Evolutionary conservation across 1,140 invertebrate genomes (phyloP).

Genomic region (Drosophila ercepeae): DNA sequence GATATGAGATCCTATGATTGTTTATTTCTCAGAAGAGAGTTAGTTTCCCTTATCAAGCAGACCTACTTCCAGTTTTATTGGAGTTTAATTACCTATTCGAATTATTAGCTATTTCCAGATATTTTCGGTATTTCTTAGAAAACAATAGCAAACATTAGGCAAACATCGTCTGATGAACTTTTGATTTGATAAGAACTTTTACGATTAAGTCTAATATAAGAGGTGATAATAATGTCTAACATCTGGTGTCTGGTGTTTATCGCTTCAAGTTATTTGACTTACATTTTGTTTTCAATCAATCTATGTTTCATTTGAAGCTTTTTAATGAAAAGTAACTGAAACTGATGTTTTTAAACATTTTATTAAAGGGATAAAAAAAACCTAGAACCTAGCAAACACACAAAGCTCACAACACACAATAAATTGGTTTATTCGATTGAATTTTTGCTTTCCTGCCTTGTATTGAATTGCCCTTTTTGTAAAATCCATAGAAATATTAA

Average conservation of each 20-base stretch:
- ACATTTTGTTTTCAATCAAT: not conserved
- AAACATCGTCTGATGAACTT: slow-evolving; percentile 24
- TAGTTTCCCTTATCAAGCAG: not conserved
- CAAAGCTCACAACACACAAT: too few species aligned
- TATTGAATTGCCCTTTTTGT: too few species aligned
- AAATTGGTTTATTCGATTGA: too few species aligned
- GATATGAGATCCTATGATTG: not conserved
- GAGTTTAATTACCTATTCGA: not conserved
- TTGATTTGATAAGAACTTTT: slow-evolving; percentile 31
- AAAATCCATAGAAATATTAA: too few species aligned
- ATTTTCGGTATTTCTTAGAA: not conserved
- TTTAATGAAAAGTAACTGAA: too few species aligned
- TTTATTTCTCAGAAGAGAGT: not conserved
- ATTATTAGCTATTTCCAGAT: not conserved
- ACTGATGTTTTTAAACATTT: too few species aligned
- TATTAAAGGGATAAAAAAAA: too few species aligned
- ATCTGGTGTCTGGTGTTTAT: not conserved
- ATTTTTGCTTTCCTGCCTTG: too few species aligned
- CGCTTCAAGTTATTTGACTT: not conserved
- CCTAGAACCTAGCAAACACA: too few species aligned
- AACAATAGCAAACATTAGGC: slow-evolving; percentile 3
- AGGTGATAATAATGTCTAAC: slow-evolving; percentile 21
- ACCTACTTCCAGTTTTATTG: not conserved
- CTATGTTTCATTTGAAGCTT: too few species aligned
- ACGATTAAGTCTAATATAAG: not conserved